Evolutionary conservation across 2,113 vertebrate genomes (phyloP).

Genomic region (Ibidorhyncha struthersii): DNA sequence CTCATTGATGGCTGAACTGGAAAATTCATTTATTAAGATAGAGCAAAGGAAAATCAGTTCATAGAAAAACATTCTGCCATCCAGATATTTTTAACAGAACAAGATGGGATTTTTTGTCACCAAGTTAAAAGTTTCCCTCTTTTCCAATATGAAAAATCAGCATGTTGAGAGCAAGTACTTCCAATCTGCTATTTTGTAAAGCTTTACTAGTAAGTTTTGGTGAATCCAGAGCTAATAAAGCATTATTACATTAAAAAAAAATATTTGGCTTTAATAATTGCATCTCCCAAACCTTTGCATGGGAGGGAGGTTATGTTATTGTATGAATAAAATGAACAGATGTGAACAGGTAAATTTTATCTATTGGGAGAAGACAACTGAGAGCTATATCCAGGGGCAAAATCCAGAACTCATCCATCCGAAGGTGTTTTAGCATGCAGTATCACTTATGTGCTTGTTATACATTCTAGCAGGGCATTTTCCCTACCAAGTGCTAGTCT

Average conservation of each 20-base stretch:
- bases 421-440: background rate
- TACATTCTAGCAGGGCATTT: background rate
- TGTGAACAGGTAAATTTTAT: background rate
- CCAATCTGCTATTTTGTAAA: background rate
- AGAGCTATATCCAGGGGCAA: background rate
- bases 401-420: background rate
- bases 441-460: background rate
- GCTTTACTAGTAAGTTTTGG: background rate
- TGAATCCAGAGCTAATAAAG: background rate
- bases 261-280: background rate
- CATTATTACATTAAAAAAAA: background rate
- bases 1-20: background rate
- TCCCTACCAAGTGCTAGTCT: background rate
- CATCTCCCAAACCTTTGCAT: background rate
- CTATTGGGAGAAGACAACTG: background rate
- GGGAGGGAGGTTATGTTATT: background rate
- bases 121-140: background rate
- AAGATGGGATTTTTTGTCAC: fast-evolving
- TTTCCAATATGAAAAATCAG: background rate
- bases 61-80: background rate
- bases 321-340: background rate
- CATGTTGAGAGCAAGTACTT: background rate
- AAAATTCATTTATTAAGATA: background rate
- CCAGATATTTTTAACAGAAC: background rate
- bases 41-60: background rate